Evolutionary conservation across 2,113 vertebrate genomes (phyloP), one percentile per base, ranked within the genome.

Genomic region (Gymnorhina tibicen): DNA sequence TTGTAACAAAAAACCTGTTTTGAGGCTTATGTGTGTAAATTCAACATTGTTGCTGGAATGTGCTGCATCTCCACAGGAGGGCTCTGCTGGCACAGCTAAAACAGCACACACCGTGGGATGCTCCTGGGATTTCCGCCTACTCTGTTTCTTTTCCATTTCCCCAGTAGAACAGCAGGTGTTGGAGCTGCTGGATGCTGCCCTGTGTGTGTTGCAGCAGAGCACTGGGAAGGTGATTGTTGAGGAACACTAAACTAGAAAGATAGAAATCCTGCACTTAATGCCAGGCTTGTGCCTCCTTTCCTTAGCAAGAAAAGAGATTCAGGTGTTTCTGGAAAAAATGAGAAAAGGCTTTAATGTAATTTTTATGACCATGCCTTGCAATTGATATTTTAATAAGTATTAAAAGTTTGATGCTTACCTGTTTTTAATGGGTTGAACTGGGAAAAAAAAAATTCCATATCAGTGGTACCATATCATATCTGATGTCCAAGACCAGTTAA

Each of bases 41-140:
- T 39, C 39, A 32, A 7, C 44, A 2, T 41, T 52, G 58, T 53
- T 93, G 46, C 87, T 91, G 90, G 78, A 66, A 56, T 95, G 41
- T 72, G 58, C 85, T 76, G 66, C 17, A 15, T 94, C 82, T 94
- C 96, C 96, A 93, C 85, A 76, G 92, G 94, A 93, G 95, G 94
- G 95, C 96, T 95, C 96, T 96, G 95, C 94, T 79, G 85, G 56
- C 92, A n/a, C 20, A 68, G 85, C 85, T 82, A 14, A 89, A 18
- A 6, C 13, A 41, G 76, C 42, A 16, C 37, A 11, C 3, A 1
- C 66, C 2, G 39, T 19, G 33, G 52, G 77, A 52, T 67, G 73
- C 73, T 62, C 5, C 2, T 60, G 85, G 47, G 69, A 77, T 56
- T 63, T 78, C 50, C 0, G 0, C 87, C 64, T 75, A 8, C 69